Percentiles rank a stretch among this genome's conserved stretches.
These are phyloP conservation scores for Limnephilus lunatus DNA, from an alignment of 2,888 invertebrate species.

Conservation along the genomic window DNA sequence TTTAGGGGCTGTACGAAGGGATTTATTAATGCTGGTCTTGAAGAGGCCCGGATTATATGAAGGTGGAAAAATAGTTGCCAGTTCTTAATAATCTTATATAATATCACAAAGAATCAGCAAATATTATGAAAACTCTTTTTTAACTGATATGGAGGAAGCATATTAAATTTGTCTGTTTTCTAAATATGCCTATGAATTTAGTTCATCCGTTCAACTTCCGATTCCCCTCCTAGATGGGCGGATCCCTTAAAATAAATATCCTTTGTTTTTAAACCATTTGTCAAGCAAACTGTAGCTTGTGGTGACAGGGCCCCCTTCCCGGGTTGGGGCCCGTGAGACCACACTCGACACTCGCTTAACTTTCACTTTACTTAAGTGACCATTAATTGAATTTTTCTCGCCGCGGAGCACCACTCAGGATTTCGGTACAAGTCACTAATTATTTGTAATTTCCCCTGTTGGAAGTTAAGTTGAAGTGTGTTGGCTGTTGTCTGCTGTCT, in stretches of 20 bases:
- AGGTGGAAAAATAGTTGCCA: no score
- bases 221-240: conserved; percentile 5
- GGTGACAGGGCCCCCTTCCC: conserved; percentile 48
- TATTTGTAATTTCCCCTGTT: conserved; percentile 3
- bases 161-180: neutral
- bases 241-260: conserved; percentile 34
- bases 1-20: no score
- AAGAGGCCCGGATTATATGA: no score
- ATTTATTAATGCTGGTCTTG: no score
- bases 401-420: neutral
- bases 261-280: conserved; percentile 55
- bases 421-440: neutral
- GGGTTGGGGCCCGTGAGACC: neutral
- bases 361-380: conserved; percentile 32
- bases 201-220: neutral
- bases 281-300: conserved; percentile 53
- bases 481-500: neutral
- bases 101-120: no score
- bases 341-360: conserved; percentile 50
- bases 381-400: conserved; percentile 51
- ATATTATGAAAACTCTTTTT: no score
- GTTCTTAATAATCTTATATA: no score
- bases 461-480: neutral
- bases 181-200: neutral
- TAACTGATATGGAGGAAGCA: neutral